Evolutionary conservation across 2,797 vertebrate genomes (phyloP).

Genomic region (Chaunax sp.): DNA sequence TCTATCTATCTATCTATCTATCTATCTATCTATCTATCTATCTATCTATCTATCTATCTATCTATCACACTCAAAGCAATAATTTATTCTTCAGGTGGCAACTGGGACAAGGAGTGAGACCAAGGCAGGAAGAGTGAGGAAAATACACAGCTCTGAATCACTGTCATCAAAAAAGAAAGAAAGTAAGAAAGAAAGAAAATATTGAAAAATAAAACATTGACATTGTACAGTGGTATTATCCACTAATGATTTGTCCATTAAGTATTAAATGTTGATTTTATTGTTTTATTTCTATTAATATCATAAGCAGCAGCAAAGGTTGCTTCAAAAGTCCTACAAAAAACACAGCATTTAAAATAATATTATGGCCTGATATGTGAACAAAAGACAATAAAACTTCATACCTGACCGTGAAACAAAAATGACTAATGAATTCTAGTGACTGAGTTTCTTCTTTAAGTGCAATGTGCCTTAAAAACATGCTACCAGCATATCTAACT

Average conservation of each 20-base stretch:
- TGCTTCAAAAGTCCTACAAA: background rate
- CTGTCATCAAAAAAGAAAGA: too few relatives aligned
- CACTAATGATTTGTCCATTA: too few relatives aligned
- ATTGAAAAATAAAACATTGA: too few relatives aligned
- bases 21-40: background rate
- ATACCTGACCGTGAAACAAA: background rate
- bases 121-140: slow-evolving; percentile 30
- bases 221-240: too few relatives aligned
- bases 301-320: background rate
- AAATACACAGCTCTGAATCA: slow-evolving; percentile 22
- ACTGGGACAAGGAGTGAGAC: slow-evolving; percentile 63
- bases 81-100: slow-evolving; percentile 74
- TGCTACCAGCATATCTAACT: background rate
- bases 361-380: background rate
- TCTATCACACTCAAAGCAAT: slow-evolving; percentile 42
- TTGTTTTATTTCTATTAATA: background rate
- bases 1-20: background rate
- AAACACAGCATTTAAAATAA: background rate
- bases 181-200: background rate
- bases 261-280: background rate
- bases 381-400: background rate
- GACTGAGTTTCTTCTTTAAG: background rate
- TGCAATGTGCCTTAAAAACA: background rate
- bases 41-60: too few relatives aligned
- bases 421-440: background rate